These are phyloP conservation scores for Crenichthys baileyi DNA, from an alignment of 2,797 vertebrate species.

Conservation along the genomic window DNA sequence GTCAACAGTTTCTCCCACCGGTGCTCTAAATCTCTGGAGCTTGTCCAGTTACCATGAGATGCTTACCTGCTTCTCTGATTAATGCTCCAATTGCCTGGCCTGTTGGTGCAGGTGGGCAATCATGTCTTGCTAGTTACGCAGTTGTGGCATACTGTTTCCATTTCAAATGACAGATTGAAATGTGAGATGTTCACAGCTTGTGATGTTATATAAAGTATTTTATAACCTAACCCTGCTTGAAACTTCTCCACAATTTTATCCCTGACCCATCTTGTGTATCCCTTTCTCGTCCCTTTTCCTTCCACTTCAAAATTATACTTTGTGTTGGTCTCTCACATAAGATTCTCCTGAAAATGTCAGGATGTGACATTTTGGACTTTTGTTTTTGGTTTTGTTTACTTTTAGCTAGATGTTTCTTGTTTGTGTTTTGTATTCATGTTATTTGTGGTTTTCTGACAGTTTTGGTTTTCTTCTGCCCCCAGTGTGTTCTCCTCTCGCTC, in stretches of 20 bases:
- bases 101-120: background rate
- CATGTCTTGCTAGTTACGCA: background rate
- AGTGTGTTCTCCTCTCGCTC: too few relatives aligned
- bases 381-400: too few relatives aligned
- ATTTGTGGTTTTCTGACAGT: too few relatives aligned
- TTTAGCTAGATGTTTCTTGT: too few relatives aligned
- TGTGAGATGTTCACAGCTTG: background rate
- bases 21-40: background rate
- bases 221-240: background rate
- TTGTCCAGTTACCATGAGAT: too few relatives aligned
- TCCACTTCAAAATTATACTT: background rate
- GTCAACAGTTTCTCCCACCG: too few relatives aligned
- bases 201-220: too few relatives aligned
- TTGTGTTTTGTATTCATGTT: too few relatives aligned
- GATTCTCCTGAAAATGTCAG: too few relatives aligned
- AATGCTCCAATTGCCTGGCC: background rate
- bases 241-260: too few relatives aligned
- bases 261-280: background rate
- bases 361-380: too few relatives aligned
- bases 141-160: background rate
- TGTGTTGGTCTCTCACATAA: background rate
- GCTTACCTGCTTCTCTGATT: background rate
- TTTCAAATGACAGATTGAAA: background rate
- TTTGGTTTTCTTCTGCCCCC: too few relatives aligned
- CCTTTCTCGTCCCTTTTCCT: background rate